Evolutionary conservation across 2,888 invertebrate species (phyloP).

Genomic region (Nomada fabriciana): DNA sequence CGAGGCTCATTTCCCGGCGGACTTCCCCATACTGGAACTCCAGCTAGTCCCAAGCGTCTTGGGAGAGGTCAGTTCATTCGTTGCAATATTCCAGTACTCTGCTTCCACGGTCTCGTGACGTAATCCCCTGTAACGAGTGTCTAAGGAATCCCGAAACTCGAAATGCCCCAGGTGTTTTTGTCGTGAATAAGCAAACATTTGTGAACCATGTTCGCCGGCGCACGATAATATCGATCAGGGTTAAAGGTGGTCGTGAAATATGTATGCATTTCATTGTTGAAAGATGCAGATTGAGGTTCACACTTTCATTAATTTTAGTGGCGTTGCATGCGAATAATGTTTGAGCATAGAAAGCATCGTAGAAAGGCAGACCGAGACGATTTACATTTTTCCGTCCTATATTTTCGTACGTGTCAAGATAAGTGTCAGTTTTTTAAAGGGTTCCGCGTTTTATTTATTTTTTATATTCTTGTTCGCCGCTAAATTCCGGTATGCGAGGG

Average conservation of each 20-base stretch:
- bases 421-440: too few species aligned
- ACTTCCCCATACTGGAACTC: conserved; percentile 77
- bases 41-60: conserved; percentile 75
- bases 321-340: too few species aligned
- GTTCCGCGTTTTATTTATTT: too few species aligned
- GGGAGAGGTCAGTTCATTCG: conserved; percentile 80
- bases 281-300: too few species aligned
- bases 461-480: too few species aligned
- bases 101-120: conserved; percentile 46
- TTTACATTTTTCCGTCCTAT: too few species aligned
- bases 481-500: too few species aligned
- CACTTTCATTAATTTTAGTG: too few species aligned
- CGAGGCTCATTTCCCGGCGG: conserved; percentile 82
- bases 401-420: too few species aligned
- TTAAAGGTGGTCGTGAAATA: background rate
- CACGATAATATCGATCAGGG: background rate
- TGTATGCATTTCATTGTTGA: too few species aligned
- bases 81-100: conserved; percentile 71
- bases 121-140: conserved; percentile 60
- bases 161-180: conserved; percentile 32
- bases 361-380: too few species aligned
- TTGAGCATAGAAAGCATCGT: too few species aligned
- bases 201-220: background rate
- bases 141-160: conserved; percentile 58
- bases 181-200: conserved; percentile 15